Conservation (phyloP, 2,113 vertebrate species). For the Empidonax alnorum region DNA sequence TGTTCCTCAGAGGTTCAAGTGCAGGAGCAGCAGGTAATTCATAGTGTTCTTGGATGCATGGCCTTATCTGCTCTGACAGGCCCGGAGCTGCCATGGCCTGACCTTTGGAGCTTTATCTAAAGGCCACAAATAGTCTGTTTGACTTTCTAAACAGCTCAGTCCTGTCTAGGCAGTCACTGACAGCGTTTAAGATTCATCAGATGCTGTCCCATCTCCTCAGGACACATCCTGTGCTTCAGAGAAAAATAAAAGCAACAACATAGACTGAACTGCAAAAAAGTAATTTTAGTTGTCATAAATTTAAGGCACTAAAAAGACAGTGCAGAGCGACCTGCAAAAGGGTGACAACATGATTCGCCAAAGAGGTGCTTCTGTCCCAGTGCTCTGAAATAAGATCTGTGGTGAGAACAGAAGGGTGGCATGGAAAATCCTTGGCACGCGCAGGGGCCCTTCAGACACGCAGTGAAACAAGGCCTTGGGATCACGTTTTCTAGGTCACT, state of each 20-base stretch:
- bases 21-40: conserved; percentile 26
- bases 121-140: conserved; percentile 64
- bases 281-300: background rate
- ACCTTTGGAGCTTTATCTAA: conserved; percentile 70
- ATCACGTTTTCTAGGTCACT: background rate
- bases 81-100: conserved; percentile 32
- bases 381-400: background rate
- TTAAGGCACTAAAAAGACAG: background rate
- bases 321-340: background rate
- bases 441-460: background rate
- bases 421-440: background rate
- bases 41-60: conserved; percentile 14
- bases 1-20: background rate
- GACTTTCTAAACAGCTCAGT: conserved; percentile 61
- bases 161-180: conserved; percentile 32
- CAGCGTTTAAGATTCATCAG: conserved; percentile 28
- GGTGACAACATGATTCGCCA: background rate
- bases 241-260: conserved; percentile 1
- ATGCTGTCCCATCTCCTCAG: background rate
- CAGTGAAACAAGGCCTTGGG: background rate
- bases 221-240: background rate
- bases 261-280: background rate
- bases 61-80: conserved; percentile 62
- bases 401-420: background rate
- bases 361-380: background rate